A percentile compares a stretch with the other conserved stretches of the same genome.
Evolutionary conservation across 2,113 vertebrate species (phyloP).

Genomic region (Lichenostomus cassidix): DNA sequence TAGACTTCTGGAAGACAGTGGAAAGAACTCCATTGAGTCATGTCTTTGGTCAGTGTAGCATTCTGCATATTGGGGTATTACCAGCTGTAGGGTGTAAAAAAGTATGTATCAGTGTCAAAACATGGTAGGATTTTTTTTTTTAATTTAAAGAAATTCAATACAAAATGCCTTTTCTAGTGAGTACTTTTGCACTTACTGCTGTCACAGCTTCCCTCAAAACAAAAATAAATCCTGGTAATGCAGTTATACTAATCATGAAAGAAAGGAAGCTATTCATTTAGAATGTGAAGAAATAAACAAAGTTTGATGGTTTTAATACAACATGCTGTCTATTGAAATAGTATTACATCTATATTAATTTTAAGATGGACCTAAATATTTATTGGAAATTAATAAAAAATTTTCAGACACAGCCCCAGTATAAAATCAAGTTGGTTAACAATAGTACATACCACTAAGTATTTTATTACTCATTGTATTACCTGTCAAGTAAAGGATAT

Average conservation of each 20-base stretch:
- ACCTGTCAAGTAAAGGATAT: background rate
- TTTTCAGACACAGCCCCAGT: background rate
- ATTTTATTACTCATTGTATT: conserved; percentile 1
- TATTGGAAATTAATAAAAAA: background rate
- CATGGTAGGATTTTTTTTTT: background rate
- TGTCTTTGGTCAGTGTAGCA: background rate
- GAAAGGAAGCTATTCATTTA: background rate
- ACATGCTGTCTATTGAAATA: background rate
- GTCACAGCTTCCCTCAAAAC: background rate
- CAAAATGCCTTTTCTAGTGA: background rate
- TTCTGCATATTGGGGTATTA: background rate
- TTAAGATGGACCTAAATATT: background rate
- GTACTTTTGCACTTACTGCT: background rate
- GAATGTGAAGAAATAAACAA: background rate
- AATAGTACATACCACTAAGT: background rate
- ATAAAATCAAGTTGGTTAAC: background rate
- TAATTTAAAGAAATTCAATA: background rate
- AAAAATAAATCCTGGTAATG: background rate
- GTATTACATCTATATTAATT: background rate
- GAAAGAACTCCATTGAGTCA: background rate
- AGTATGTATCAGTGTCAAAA: background rate
- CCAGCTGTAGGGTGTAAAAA: background rate
- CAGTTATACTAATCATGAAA: background rate
- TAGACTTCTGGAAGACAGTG: background rate
- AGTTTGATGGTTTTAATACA: background rate